A percentile compares a stretch with the other conserved stretches of the same genome.
Evolutionary conservation across 2,113 vertebrate species (phyloP).

Genomic region (Channa argus): DNA sequence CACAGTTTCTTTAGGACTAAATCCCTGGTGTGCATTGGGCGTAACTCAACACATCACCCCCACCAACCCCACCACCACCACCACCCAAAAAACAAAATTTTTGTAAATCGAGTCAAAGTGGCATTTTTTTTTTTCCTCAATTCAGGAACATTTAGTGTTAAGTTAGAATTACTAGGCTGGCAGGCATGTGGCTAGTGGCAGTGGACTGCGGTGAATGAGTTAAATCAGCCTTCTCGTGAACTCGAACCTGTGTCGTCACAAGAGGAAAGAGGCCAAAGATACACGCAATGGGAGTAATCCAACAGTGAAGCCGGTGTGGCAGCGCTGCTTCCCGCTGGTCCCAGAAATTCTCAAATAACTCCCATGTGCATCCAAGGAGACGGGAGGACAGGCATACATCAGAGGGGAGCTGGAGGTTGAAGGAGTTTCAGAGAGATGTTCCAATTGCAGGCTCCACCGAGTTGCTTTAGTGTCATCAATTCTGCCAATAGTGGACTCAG

Average conservation of each 20-base stretch:
- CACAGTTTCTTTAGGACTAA: constrained; percentile 52
- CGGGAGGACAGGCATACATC: constrained; percentile 73
- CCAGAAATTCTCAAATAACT: constrained; percentile 77
- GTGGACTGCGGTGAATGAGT: constrained; percentile 80
- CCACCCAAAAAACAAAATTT: constrained; percentile 38
- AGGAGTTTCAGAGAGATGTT: constrained; percentile 63
- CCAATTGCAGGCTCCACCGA: constrained; percentile 59
- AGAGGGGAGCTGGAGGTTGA: constrained; percentile 61
- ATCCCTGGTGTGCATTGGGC: constrained; percentile 44
- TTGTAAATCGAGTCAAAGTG: constrained; percentile 68
- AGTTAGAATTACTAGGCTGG: constrained; percentile 67
- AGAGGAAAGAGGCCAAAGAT: constrained; percentile 75
- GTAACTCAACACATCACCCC: constrained; percentile 59
- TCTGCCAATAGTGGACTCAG: constrained; percentile 57
- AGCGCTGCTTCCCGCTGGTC: constrained; percentile 72
- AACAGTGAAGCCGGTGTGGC: constrained; percentile 77
- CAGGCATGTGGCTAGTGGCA: constrained; percentile 79
- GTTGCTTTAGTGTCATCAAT: constrained; percentile 67
- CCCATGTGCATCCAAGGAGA: constrained; percentile 75
- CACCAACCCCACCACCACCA: neutral
- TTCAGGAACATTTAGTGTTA: constrained; percentile 75
- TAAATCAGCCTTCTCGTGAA: constrained; percentile 79
- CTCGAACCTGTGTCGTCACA: constrained; percentile 72
- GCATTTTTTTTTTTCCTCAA: constrained; percentile 69
- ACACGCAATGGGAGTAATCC: constrained; percentile 79